phyloP scores from a whole-genome alignment of 2,797 vertebrate species.

The Fringilla coelebs region DNA sequence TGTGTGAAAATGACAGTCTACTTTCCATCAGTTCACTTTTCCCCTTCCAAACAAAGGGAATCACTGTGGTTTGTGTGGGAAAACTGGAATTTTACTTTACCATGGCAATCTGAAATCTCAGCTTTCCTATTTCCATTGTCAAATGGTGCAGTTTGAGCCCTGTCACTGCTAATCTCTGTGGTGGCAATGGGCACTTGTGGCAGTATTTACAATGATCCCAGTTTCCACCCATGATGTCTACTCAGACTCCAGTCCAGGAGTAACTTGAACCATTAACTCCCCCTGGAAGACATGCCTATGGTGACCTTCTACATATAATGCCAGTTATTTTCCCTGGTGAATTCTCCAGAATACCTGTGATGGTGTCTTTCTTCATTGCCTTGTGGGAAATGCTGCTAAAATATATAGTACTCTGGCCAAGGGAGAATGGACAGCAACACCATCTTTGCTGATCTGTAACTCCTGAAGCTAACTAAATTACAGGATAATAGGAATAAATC shows the following conservation, averaged over 20 bases:
- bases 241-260: not conserved
- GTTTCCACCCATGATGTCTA: not conserved
- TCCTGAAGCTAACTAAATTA: not conserved
- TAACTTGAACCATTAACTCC: not conserved
- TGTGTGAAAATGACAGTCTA: not conserved
- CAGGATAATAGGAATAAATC: not conserved
- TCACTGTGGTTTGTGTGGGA: not conserved
- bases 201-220: not conserved
- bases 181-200: not conserved
- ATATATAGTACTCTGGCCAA: not conserved
- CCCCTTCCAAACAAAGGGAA: not conserved
- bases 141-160: not conserved
- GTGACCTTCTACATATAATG: not conserved
- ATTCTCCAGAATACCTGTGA: not conserved
- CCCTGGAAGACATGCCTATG: not conserved
- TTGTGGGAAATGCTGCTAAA: not conserved
- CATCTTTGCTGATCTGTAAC: not conserved
- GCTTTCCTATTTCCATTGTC: not conserved
- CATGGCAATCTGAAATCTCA: not conserved
- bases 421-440: not conserved
- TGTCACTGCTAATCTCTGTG: not conserved
- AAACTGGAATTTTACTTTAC: not conserved
- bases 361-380: not conserved
- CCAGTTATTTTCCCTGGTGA: not conserved
- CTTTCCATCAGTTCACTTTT: not conserved